Evolutionary conservation across 2,113 vertebrate genomes (phyloP).

Genomic region (Sarotherodon lohbergeri): DNA sequence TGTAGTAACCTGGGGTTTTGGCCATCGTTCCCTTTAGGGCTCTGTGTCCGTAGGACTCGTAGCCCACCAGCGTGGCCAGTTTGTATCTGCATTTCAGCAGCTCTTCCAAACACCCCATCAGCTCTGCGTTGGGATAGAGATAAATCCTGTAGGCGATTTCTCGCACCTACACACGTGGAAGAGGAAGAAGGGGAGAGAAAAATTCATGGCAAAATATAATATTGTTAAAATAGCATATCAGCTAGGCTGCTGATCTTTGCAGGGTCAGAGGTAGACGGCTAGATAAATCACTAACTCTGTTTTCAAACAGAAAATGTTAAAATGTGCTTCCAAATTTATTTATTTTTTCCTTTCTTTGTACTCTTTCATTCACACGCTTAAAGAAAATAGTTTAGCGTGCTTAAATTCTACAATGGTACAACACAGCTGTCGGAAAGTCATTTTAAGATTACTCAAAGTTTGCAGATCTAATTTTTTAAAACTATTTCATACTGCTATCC

Average conservation of each 20-base stretch:
- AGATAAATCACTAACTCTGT: not conserved
- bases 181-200: not conserved
- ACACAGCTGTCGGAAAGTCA: not conserved
- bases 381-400: not conserved
- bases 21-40: slow-evolving; percentile 94
- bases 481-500: not conserved
- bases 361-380: not conserved
- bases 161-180: slow-evolving; percentile 74
- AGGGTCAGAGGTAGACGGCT: not conserved
- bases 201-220: not conserved
- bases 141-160: slow-evolving; percentile 96
- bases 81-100: slow-evolving; percentile 81
- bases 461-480: not conserved
- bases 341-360: not conserved
- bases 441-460: not conserved
- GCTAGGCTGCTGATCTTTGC: not conserved
- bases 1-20: slow-evolving; percentile 82
- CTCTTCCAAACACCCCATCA: slow-evolving; percentile 83
- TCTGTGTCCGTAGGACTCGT: slow-evolving; percentile 85
- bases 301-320: not conserved
- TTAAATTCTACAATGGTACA: not conserved
- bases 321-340: not conserved
- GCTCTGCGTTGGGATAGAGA: slow-evolving; percentile 81
- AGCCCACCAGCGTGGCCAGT: slow-evolving; percentile 88
- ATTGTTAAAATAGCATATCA: not conserved